These are phyloP conservation scores for Campylorhamphus procurvoides DNA, from an alignment of 2,113 vertebrate species.

Conservation along the genomic window DNA sequence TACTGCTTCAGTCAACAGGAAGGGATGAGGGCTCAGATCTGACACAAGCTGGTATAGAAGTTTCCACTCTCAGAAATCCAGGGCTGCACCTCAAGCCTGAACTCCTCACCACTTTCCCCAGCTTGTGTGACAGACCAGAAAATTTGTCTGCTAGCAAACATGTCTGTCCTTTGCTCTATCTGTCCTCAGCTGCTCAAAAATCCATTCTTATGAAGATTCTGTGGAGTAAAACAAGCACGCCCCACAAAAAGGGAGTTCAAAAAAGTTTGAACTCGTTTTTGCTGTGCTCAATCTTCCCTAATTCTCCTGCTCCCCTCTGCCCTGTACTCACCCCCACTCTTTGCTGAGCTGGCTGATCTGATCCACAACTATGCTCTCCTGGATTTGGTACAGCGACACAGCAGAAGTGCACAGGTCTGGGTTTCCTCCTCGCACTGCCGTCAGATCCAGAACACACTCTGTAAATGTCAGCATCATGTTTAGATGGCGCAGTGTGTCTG, in stretches of 20 bases:
- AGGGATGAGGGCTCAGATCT: background rate
- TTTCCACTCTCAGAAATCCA: background rate
- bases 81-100: background rate
- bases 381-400: slow-evolving; percentile 87
- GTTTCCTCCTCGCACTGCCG: slow-evolving; percentile 80
- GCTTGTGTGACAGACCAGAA: background rate
- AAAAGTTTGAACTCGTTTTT: background rate
- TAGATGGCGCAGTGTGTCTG: slow-evolving; percentile 92
- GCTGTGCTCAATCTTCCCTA: background rate
- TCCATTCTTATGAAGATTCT: background rate
- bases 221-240: background rate
- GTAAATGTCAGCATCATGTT: slow-evolving; percentile 93
- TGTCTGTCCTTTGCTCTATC: background rate
- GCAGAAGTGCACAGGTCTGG: slow-evolving; percentile 87
- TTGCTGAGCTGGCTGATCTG: slow-evolving; percentile 97
- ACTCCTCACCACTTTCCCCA: background rate
- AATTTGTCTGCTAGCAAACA: background rate
- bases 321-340: slow-evolving; percentile 90
- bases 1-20: background rate
- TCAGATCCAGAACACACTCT: slow-evolving; percentile 94
- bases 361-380: slow-evolving; percentile 95
- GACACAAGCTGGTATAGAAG: background rate
- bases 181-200: background rate
- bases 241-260: background rate
- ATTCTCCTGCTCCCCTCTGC: background rate